These are phyloP conservation scores for Oppia nitens DNA, from an alignment of 1,140 invertebrate genomes.

Conservation along the genomic window DNA sequence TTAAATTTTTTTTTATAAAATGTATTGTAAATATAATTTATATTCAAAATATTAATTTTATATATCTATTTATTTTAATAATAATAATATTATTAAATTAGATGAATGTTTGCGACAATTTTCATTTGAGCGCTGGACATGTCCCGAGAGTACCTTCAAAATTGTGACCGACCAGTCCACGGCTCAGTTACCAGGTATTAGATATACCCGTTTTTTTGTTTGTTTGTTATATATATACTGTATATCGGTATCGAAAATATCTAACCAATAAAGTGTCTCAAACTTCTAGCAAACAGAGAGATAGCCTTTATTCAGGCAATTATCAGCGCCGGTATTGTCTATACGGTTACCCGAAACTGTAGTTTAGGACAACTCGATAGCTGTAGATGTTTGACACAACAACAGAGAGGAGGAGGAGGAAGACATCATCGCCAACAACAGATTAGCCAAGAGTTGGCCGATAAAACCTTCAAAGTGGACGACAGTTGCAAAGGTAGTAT, in stretches of 20 bases:
- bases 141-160: conserved; percentile 9
- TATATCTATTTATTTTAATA: neutral
- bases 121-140: conserved; percentile 5
- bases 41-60: neutral
- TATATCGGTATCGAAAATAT: too few relatives aligned
- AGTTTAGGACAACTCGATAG: conserved; percentile 31
- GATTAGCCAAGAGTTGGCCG: too few relatives aligned
- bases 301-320: conserved; percentile 37
- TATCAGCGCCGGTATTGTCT: conserved; percentile 36
- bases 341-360: conserved; percentile 36
- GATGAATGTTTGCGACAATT: conserved; percentile 13
- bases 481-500: conserved; percentile 94
- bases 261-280: too few relatives aligned
- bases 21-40: too few relatives aligned
- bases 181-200: conserved; percentile 10
- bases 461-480: too few relatives aligned
- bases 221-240: neutral
- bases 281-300: conserved; percentile 40
- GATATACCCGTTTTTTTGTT: neutral
- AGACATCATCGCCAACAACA: too few relatives aligned
- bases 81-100: neutral
- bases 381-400: conserved; percentile 32
- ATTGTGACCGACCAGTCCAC: conserved; percentile 1
- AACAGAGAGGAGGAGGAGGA: conserved; percentile 54
- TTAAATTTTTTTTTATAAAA: too few relatives aligned